These are phyloP conservation scores for Oreochromis tanganicae DNA, from an alignment of 2,113 vertebrate genomes.

Conservation along the genomic window DNA sequence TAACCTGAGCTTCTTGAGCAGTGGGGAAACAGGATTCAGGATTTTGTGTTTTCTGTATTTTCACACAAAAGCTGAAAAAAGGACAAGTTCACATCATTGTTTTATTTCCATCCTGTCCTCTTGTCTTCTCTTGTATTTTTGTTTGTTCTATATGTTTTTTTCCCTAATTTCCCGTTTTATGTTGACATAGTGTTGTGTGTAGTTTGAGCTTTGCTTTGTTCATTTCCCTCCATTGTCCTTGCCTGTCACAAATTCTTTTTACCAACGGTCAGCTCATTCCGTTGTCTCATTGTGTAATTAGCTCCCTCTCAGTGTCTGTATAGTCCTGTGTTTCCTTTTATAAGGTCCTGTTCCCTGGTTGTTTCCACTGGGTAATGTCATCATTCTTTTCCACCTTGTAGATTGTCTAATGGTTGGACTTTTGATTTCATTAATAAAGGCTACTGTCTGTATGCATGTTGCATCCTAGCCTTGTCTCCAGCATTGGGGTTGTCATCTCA, in stretches of 20 bases:
- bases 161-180: not conserved
- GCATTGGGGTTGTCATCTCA: not conserved
- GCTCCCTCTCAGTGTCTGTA: not conserved
- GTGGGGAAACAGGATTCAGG: not conserved
- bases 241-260: not conserved
- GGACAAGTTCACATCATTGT: not conserved
- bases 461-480: not conserved
- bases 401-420: not conserved
- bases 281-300: not conserved
- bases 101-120: not conserved
- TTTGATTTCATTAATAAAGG: not conserved
- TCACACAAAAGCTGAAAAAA: not conserved
- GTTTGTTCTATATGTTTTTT: not conserved
- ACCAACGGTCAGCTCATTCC: not conserved
- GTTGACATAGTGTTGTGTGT: not conserved
- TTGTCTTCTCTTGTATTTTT: not conserved
- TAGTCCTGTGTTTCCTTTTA: not conserved
- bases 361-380: not conserved
- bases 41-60: not conserved
- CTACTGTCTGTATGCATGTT: not conserved
- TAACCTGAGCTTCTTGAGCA: not conserved
- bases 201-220: not conserved
- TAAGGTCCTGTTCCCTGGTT: not conserved
- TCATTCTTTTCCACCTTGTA: not conserved
- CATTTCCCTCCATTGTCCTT: not conserved